A percentile compares a stretch with the other conserved stretches of the same genome.
These are phyloP conservation scores for Dilophus febrilis DNA, from an alignment of 2,888 invertebrate genomes.

Conservation along the genomic window DNA sequence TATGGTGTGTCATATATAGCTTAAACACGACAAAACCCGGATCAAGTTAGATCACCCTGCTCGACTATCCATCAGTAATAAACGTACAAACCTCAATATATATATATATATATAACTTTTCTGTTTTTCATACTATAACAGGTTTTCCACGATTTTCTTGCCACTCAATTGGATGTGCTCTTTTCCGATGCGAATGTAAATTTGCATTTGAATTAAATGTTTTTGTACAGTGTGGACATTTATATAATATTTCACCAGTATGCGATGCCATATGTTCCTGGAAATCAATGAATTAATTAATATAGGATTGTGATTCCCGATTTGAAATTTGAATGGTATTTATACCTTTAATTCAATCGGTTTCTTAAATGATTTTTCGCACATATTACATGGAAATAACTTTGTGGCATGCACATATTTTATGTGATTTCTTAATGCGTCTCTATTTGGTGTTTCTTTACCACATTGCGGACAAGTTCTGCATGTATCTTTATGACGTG, in stretches of 20 bases:
- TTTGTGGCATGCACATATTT: constrained; percentile 22
- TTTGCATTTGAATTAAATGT: constrained; percentile 30
- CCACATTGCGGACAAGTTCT: background rate
- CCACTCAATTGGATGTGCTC: constrained; percentile 25
- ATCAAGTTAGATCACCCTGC: too few species aligned
- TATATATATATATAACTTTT: too few species aligned
- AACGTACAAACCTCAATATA: too few species aligned
- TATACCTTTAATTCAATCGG: too few species aligned
- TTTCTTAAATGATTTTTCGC: too few species aligned
- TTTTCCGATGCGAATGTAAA: constrained; percentile 28
- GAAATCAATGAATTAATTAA: too few species aligned
- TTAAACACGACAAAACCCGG: too few species aligned
- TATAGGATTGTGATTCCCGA: constrained; percentile 20
- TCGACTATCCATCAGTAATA: too few species aligned
- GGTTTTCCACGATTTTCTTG: constrained; percentile 16
- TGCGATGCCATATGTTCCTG: constrained; percentile 29
- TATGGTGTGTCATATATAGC: too few species aligned
- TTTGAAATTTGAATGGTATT: constrained; percentile 22
- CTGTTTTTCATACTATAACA: background rate
- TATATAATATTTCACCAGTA: constrained; percentile 27
- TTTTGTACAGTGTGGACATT: constrained; percentile 26
- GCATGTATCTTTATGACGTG: background rate
- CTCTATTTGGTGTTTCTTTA: constrained; percentile 24
- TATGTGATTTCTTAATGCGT: constrained; percentile 24
- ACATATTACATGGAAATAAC: too few species aligned